Conservation (phyloP, 2,113 vertebrate genomes). For the Mesembrinibis cayennensis region DNA sequence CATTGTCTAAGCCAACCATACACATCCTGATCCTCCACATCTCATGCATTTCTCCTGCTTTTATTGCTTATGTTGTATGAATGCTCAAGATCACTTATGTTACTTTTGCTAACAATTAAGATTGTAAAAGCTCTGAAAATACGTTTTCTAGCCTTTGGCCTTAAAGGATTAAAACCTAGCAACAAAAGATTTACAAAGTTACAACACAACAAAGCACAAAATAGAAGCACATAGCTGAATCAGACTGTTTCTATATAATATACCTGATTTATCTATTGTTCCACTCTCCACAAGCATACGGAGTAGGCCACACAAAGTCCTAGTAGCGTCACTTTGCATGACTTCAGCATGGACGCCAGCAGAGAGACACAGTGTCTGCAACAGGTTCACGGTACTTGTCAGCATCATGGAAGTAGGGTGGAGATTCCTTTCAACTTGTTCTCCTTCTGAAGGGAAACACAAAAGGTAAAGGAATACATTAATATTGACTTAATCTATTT, state of each 20-base stretch:
- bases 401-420: conserved; percentile 96
- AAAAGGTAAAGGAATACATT: not conserved
- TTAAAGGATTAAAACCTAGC: not conserved
- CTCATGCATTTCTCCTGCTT: not conserved
- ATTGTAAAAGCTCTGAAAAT: not conserved
- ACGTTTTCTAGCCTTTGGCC: not conserved
- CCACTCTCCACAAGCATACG: conserved; percentile 94
- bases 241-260: not conserved
- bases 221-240: not conserved
- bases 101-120: not conserved
- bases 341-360: conserved; percentile 91
- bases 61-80: not conserved
- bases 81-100: not conserved
- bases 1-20: not conserved
- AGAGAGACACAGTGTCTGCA: conserved; percentile 91
- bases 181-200: not conserved
- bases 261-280: conserved; percentile 88
- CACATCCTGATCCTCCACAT: not conserved
- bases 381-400: conserved; percentile 90
- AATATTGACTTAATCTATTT: not conserved
- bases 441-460: conserved; percentile 79
- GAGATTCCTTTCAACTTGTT: conserved; percentile 85
- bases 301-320: conserved; percentile 90
- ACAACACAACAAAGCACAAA: not conserved
- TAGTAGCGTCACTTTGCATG: conserved; percentile 89